Conservation (phyloP, 1,140 invertebrate genomes). For the Melipona quadrifasciata region DNA sequence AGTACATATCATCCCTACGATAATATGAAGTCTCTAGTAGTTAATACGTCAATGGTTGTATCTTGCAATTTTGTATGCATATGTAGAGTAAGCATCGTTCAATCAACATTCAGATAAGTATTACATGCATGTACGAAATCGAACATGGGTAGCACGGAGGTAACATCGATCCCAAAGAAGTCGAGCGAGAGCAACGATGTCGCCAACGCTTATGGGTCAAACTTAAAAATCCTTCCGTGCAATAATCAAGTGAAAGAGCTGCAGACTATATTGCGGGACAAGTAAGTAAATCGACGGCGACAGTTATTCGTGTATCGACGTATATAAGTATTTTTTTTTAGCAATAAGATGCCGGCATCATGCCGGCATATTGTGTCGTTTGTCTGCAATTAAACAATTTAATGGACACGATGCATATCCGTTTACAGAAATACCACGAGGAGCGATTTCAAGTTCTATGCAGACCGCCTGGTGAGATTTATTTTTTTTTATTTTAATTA, state of each 20-base stretch:
- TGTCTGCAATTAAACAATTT: conserved; percentile 8
- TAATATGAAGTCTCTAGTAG: background rate
- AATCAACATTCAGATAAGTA: background rate
- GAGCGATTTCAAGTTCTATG: conserved; percentile 99
- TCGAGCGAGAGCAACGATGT: conserved; percentile 68
- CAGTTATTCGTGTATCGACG: background rate
- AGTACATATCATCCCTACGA: background rate
- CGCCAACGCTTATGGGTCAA: conserved; percentile 88
- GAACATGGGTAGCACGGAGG: conserved; percentile 77
- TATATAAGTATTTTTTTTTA: background rate
- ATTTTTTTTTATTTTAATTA: conserved; percentile 28
- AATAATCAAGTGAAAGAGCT: conserved; percentile 96
- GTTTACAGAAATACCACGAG: conserved; percentile 92
- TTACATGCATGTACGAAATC: background rate
- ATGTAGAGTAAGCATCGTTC: background rate
- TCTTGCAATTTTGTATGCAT: background rate
- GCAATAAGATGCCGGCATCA: conserved; percentile 12
- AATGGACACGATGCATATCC: conserved; percentile 46
- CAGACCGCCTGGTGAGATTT: conserved; percentile 90
- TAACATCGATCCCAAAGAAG: conserved; percentile 69
- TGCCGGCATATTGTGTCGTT: background rate
- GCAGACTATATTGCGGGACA: conserved; percentile 97
- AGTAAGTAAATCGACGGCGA: conserved; percentile 84
- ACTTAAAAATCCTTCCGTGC: conserved; percentile 90
- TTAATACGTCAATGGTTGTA: background rate